Evolutionary conservation across 2,113 vertebrate genomes (phyloP), one percentile per base, ranked within the genome.

Genomic region (Micronycteris hirsuta): DNA sequence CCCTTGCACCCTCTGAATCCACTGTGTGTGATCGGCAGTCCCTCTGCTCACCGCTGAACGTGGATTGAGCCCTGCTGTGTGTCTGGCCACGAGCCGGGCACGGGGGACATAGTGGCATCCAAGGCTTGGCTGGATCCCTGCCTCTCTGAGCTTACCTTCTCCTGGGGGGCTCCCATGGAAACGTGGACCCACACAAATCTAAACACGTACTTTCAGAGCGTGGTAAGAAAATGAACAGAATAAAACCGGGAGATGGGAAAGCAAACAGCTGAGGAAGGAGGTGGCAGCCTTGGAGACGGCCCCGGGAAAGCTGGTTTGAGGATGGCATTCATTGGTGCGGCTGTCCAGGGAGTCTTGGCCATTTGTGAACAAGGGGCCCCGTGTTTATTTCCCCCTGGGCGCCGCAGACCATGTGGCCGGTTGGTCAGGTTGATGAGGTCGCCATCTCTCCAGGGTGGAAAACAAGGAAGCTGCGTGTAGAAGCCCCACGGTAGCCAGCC

Each of bases 1-100:
- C 97, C 97, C 97, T 98, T 97, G 96, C 3, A 1, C 20, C 41
- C 38, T 31, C 26, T 2, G n/a, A 63, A 4, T 43, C 82, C n/a
- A 10, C 17, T 2, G 1, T 0, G 2, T 0, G 6, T 8, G 52
- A 45, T 7, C 4, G 10, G 13, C 0, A 3, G 52, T 7, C 56
- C 15, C 17, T 7, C 33, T 0, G 20, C 36, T 54, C 11, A 3
- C 2, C 20, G 0, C 4, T 61, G 67, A n/a, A 33, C 2, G 0
- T 9, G 1, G 7, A n/a, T 3, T 12, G 15, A 47, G 49, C 20
- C 13, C 19, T 16, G 4, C 7, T 20, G 15, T 9, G 19, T 22
- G 49, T 45, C 16, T 45, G 4, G 36, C 65, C 17, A 4, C 0
- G 2, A 3, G 43, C 61, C 20, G 20, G 61, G 7, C 5, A 0